A percentile compares a stretch with the other conserved stretches of the same genome.
Evolutionary conservation across 2,797 vertebrate genomes (phyloP).

Genomic region (Enteromius afrohamiltoni): DNA sequence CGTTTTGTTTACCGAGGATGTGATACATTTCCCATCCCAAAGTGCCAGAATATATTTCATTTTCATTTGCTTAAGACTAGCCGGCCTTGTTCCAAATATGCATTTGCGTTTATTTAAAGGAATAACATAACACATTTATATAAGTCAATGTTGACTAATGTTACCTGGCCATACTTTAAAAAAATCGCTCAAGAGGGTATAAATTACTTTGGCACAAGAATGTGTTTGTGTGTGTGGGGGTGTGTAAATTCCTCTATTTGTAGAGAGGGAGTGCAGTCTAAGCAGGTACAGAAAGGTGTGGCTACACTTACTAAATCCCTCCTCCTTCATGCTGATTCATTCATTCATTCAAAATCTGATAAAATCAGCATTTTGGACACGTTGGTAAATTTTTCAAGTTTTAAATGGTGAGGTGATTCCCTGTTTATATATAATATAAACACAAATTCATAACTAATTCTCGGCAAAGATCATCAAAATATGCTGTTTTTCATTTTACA

Average conservation of each 20-base stretch:
- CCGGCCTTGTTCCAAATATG: conserved; percentile 37
- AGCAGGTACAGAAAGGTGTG: not conserved
- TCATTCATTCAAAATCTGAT: not conserved
- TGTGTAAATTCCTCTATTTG: conserved; percentile 27
- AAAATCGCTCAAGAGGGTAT: conserved; percentile 5
- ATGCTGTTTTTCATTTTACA: not conserved
- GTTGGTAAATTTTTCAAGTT: not conserved
- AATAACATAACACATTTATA: conserved; percentile 30
- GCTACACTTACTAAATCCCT: not conserved
- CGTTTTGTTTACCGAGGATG: conserved; percentile 29
- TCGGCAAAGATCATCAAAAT: no score
- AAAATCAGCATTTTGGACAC: not conserved
- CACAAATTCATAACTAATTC: not conserved
- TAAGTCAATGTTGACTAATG: conserved; percentile 26
- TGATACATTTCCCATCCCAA: conserved; percentile 13
- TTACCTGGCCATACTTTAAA: conserved; percentile 21
- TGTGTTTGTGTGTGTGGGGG: not conserved
- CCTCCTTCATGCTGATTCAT: not conserved
- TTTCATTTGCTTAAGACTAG: conserved; percentile 30
- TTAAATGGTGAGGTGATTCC: not conserved
- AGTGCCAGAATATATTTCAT: conserved; percentile 18
- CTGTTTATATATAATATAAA: not conserved
- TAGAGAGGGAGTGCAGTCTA: not conserved
- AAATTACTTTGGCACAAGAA: conserved; percentile 8
- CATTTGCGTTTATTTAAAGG: conserved; percentile 32